Evolutionary conservation across 2,113 vertebrate species (phyloP).

Genomic region (Macroglossus sobrinus): DNA sequence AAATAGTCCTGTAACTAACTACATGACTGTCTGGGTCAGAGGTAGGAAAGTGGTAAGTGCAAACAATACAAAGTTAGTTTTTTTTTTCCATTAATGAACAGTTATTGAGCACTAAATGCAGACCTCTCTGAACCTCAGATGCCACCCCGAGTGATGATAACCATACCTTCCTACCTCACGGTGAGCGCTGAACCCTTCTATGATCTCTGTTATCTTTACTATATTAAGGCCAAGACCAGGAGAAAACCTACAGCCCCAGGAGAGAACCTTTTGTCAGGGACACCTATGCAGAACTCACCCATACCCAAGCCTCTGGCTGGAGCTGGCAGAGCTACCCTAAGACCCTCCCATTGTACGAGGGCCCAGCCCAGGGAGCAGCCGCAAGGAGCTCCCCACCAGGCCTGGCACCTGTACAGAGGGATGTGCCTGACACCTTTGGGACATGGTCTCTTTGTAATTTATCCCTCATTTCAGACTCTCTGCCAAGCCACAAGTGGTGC

Average conservation of each 20-base stretch:
- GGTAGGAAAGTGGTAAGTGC: background rate
- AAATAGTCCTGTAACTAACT: background rate
- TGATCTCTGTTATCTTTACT: background rate
- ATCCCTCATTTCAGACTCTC: background rate
- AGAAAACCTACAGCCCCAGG: background rate
- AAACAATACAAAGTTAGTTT: background rate
- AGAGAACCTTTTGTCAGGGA: background rate
- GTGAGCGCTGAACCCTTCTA: background rate
- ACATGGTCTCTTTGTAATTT: background rate
- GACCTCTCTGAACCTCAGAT: background rate
- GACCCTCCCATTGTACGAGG: background rate
- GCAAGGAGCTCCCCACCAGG: background rate
- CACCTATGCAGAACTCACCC: background rate
- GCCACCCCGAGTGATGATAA: background rate
- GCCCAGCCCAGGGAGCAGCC: background rate
- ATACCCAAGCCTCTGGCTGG: background rate
- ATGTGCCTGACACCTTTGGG: background rate
- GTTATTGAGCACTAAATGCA: background rate
- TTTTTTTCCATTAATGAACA: background rate
- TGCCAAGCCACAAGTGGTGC: accelerated
- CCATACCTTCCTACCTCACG: background rate
- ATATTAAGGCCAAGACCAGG: background rate
- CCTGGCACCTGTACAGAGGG: background rate
- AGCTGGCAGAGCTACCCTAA: background rate
- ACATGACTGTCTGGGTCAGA: background rate